Base-by-base conservation (phyloP, 2,113 vertebrate genomes). In the Phocoena phocoena region DNA sequence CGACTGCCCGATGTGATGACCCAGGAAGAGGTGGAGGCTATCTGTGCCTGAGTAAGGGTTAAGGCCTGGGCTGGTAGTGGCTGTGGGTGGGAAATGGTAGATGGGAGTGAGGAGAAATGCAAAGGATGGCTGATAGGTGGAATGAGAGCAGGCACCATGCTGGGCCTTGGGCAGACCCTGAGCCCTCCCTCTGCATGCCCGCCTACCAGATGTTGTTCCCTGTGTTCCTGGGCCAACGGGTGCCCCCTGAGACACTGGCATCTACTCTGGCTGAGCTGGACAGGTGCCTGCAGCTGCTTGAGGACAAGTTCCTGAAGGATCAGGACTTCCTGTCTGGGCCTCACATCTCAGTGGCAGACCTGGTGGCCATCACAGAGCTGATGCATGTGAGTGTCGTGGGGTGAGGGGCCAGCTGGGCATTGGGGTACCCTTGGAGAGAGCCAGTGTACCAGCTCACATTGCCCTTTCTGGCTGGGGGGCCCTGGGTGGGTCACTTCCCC, bases 231-330 rank as follows among this genome's bases (percentile, higher is more conserved):
- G 98, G 98, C 8, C 70, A 98, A 4, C 98, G 98, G 1, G 98
- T 98, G 47, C 98, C 99, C 0, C 97, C 99, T 0, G 99, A 99
- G 77, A 99, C 98, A 71, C 97, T 99, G 96, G 98, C 99, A 1
- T 82, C 97, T 3, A 99, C 99, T 2, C 6, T 98, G 6, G 98
- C 99, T 71, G 98, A 99, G 4, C 96, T 99, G 96, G 98, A 98
- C 0, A 18, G 96, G 44, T 98, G 98, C 10, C 97, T 99, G 86
- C 96, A 98, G 36, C 71, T 99, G 63, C 97, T 99, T 36, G 99
- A 99, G 96, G 98, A 99, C 53, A 99, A 99, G 33, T 99, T 99
- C 98, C 98, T 99, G 77, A 98, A 99, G 97, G 98, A 99, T 96
- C 98, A 98, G 82, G 96, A 97, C 28, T 99, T 99, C 98, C 99